These are phyloP conservation scores for Ooceraea biroi DNA, from an alignment of 1,140 invertebrate species.

Conservation along the genomic window DNA sequence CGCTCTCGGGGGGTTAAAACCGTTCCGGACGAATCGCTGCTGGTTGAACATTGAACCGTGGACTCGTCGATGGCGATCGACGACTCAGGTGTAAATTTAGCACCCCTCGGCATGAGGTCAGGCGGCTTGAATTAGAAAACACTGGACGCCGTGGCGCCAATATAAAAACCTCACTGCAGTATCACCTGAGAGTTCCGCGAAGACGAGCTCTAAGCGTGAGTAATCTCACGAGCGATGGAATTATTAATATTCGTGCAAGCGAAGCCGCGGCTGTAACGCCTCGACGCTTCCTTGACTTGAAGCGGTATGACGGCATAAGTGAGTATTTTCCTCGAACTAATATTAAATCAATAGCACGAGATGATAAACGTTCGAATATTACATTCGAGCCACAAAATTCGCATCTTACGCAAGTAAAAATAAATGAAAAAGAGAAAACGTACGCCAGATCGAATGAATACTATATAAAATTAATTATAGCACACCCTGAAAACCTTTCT, in stretches of 20 bases:
- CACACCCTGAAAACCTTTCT: neutral
- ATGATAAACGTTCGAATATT: neutral
- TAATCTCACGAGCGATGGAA: conserved; percentile 41
- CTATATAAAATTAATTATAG: neutral
- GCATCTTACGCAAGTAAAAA: neutral
- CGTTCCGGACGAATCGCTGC: neutral
- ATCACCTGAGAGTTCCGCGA: conserved; percentile 37
- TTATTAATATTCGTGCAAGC: conserved; percentile 36
- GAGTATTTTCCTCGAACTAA: neutral
- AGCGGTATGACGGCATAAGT: neutral
- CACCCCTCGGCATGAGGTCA: conserved; percentile 16
- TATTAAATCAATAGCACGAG: too few species aligned
- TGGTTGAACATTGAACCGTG: conserved; percentile 14
- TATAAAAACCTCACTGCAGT: conserved; percentile 17
- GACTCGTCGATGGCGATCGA: conserved; percentile 3
- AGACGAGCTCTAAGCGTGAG: conserved; percentile 33
- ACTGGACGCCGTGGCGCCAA: neutral
- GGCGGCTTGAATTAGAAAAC: conserved; percentile 52
- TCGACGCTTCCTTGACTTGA: neutral
- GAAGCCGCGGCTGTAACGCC: neutral
- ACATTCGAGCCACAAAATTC: neutral
- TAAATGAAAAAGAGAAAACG: neutral
- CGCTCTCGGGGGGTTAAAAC: neutral
- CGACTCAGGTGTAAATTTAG: conserved; percentile 43
- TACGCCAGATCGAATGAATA: neutral